phyloP scores from a whole-genome alignment of 2,113 vertebrate genomes.

The Chaenocephalus aceratus region DNA sequence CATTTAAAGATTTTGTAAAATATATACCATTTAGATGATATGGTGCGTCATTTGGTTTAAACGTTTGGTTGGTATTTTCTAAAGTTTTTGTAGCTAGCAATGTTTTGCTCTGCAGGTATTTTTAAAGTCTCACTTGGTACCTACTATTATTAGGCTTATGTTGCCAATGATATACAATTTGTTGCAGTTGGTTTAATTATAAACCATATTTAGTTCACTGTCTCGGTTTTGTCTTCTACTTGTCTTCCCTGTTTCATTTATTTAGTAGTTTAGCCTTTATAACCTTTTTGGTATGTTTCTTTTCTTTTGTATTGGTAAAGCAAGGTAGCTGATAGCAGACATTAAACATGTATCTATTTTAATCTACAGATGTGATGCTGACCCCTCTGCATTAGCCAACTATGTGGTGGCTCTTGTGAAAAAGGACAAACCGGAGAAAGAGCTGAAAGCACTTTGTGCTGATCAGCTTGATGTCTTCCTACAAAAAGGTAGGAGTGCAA shows the following conservation, averaged over 20 bases:
- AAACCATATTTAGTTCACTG: neutral
- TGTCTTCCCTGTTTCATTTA: neutral
- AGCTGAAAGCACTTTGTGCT: constrained; percentile 95
- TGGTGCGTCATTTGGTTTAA: neutral
- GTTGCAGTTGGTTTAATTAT: neutral
- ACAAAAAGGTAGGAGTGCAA: constrained; percentile 92
- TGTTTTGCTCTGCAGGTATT: neutral
- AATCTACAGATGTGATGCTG: constrained; percentile 93
- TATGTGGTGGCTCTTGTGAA: constrained; percentile 99
- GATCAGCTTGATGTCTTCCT: constrained; percentile 99
- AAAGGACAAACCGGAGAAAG: constrained; percentile 98
- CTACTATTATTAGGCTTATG: neutral
- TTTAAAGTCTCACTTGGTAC: neutral
- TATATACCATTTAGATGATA: neutral
- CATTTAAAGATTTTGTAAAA: neutral
- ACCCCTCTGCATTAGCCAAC: constrained; percentile 97
- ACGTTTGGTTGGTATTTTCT: neutral
- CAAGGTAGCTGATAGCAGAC: neutral
- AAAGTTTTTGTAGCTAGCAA: neutral
- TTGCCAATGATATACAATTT: neutral
- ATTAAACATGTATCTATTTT: neutral
- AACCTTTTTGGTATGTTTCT: too few species aligned
- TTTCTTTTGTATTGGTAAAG: neutral
- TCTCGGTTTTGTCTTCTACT: neutral
- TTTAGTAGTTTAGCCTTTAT: neutral